Conservation (phyloP, 2,888 invertebrate species). For the Cephus pulcher region DNA sequence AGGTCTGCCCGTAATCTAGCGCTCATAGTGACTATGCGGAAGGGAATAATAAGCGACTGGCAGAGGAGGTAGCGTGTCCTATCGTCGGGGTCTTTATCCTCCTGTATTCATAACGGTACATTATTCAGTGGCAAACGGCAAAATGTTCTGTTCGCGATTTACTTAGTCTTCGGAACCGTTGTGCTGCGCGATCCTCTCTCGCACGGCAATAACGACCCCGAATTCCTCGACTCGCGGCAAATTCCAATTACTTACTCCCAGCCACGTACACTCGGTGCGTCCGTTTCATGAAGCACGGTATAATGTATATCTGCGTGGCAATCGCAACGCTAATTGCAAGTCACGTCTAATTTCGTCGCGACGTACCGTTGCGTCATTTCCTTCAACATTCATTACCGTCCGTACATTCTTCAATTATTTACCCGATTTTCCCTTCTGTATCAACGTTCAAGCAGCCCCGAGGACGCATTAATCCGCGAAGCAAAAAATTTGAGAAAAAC, state of each 20-base stretch:
- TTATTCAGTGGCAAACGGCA: slow-evolving; percentile 3
- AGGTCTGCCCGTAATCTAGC: neutral
- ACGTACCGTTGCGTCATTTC: neutral
- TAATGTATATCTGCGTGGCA: neutral
- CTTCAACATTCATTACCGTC: neutral
- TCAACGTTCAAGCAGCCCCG: neutral
- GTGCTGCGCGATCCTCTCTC: neutral
- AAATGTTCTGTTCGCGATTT: slow-evolving; percentile 18
- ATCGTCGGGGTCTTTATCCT: slow-evolving; percentile 15
- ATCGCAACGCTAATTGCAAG: neutral
- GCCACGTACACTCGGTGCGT: neutral
- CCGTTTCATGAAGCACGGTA: neutral
- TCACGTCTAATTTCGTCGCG: neutral
- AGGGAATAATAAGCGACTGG: neutral
- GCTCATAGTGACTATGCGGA: neutral
- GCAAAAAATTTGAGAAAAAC: neutral
- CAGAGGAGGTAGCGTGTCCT: neutral
- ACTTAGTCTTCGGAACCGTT: slow-evolving; percentile 24
- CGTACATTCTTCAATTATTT: neutral
- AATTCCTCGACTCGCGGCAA: neutral
- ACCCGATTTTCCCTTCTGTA: neutral
- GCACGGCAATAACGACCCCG: neutral
- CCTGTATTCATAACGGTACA: slow-evolving; percentile 24
- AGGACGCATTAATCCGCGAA: neutral
- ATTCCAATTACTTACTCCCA: neutral